Percentiles rank a stretch among this genome's conserved stretches.
phyloP scores from a whole-genome alignment of 2,797 vertebrate genomes.

The Syndactyla subalaris region DNA sequence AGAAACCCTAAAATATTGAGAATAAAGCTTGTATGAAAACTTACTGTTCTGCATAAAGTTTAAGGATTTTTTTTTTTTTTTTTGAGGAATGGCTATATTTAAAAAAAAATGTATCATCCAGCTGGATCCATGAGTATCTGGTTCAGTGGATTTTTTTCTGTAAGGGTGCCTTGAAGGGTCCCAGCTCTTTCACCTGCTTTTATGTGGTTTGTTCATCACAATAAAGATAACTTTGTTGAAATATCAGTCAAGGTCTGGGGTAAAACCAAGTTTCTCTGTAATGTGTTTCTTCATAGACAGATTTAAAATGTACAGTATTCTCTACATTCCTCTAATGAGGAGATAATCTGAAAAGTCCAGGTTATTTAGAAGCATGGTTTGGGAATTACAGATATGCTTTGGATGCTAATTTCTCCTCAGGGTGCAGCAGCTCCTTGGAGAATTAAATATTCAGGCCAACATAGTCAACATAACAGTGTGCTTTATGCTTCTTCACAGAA shows the following conservation, averaged over 20 bases:
- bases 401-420: not conserved
- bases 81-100: not conserved
- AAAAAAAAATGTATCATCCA: not conserved
- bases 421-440: not conserved
- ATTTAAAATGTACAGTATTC: not conserved
- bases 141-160: not conserved
- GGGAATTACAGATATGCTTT: not conserved
- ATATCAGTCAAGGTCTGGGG: not conserved
- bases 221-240: not conserved
- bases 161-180: not conserved
- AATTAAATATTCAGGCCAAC: not conserved
- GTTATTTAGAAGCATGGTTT: not conserved
- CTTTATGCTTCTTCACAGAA: not conserved
- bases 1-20: constrained; percentile 8
- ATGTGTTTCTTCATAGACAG: not conserved
- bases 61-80: not conserved
- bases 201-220: not conserved
- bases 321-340: not conserved
- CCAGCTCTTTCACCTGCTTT: not conserved
- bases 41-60: not conserved
- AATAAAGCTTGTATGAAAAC: not conserved
- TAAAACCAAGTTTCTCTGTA: not conserved
- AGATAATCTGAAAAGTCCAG: not conserved
- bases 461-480: not conserved
- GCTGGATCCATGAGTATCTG: not conserved